Evolutionary conservation across 92 coral and sea anemone species (phyloP).

Genomic region (Porites divaricata): DNA sequence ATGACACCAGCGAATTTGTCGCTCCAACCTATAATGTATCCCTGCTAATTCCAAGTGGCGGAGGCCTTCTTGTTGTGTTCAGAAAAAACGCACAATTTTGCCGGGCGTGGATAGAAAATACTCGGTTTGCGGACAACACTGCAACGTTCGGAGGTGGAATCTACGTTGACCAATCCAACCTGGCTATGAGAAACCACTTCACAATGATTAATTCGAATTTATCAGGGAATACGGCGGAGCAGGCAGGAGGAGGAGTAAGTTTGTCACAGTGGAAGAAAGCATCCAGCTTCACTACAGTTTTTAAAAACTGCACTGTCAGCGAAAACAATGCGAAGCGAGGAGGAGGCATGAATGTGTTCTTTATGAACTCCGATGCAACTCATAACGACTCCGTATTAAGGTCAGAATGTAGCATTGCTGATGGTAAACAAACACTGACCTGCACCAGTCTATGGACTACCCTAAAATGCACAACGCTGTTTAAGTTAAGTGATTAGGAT

Average conservation of each 20-base stretch:
- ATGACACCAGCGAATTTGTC: conserved; percentile 43
- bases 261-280: conserved; percentile 78
- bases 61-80: conserved; percentile 63
- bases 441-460: no score
- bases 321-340: conserved; percentile 74
- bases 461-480: no score
- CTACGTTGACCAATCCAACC: conserved; percentile 50
- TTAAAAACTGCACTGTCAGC: conserved; percentile 55
- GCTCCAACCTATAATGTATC: conserved; percentile 66
- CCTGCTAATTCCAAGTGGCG: conserved; percentile 56
- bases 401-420: neutral
- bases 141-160: conserved; percentile 94
- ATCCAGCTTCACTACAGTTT: conserved; percentile 32
- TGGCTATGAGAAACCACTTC: conserved; percentile 47
- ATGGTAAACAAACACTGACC: no score
- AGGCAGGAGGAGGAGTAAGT: conserved; percentile 81
- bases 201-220: conserved; percentile 38
- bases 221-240: conserved; percentile 62
- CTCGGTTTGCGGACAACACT: conserved; percentile 56
- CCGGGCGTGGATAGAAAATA: conserved; percentile 39
- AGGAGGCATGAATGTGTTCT: conserved; percentile 65
- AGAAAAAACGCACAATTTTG: conserved; percentile 36
- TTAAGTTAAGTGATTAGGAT: no score
- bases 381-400: conserved; percentile 42
- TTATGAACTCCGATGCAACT: conserved; percentile 50